These are phyloP conservation scores for Calliphora vicina DNA, from an alignment of 1,140 invertebrate species.

Conservation along the genomic window DNA sequence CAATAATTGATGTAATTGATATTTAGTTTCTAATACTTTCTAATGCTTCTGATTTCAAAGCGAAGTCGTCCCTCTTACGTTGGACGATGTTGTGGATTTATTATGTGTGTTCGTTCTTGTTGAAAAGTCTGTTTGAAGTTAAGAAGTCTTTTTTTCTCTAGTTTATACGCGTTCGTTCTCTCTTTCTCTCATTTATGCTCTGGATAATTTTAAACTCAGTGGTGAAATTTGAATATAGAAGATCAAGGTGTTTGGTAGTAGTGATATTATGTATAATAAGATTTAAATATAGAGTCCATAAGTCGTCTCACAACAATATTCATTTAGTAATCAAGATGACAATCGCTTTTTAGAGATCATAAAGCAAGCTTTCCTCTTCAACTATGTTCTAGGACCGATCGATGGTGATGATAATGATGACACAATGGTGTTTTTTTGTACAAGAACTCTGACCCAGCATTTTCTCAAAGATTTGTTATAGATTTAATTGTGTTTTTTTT, in stretches of 20 bases:
- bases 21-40: neutral
- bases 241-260: no score
- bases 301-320: neutral
- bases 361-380: neutral
- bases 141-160: neutral
- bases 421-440: neutral
- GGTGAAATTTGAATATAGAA: no score
- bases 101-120: neutral
- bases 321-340: neutral
- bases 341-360: neutral
- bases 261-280: neutral
- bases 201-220: no score
- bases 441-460: neutral
- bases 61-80: neutral
- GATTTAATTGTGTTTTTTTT: neutral
- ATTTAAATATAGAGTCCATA: neutral
- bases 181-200: neutral
- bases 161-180: neutral
- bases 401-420: conserved; percentile 1
- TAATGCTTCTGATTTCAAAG: conserved; percentile 1
- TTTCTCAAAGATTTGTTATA: neutral
- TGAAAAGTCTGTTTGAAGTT: neutral
- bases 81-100: neutral
- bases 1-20: no score
- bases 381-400: neutral